Evolutionary conservation across 2,888 invertebrate species (phyloP).

Genomic region (Thecocarcelia acutangulata): DNA sequence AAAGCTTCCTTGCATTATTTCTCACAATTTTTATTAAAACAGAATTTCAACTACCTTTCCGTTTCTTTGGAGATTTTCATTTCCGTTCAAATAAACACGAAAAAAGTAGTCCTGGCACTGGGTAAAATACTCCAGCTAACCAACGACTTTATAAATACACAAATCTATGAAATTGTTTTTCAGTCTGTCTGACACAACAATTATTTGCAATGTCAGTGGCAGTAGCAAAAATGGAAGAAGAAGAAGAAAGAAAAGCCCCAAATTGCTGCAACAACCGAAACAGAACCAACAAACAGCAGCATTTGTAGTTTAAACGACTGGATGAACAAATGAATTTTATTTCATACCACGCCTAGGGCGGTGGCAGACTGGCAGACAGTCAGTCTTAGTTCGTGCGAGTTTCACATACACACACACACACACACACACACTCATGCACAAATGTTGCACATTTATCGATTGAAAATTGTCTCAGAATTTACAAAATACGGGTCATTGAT

Average conservation of each 20-base stretch:
- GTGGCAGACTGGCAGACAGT: constrained; percentile 56
- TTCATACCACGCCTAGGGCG: constrained; percentile 68
- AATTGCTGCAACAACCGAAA: constrained; percentile 30
- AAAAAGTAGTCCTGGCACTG: background rate
- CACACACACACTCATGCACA: too few relatives aligned
- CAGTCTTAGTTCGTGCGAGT: constrained; percentile 67
- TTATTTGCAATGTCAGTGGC: constrained; percentile 60
- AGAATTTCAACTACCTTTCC: constrained; percentile 60
- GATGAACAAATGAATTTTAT: constrained; percentile 42
- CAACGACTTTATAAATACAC: background rate
- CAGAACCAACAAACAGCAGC: background rate
- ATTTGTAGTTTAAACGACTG: background rate
- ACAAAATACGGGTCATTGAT: constrained; percentile 81
- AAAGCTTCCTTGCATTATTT: background rate
- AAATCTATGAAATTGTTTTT: constrained; percentile 21
- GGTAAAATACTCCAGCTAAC: constrained; percentile 14
- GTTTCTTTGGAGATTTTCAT: constrained; percentile 65
- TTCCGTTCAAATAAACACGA: constrained; percentile 23
- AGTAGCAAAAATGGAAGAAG: constrained; percentile 2
- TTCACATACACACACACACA: constrained; percentile 54
- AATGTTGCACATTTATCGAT: constrained; percentile 79
- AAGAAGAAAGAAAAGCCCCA: background rate
- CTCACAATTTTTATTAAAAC: constrained; percentile 16
- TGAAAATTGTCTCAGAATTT: constrained; percentile 80
- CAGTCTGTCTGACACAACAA: constrained; percentile 40